Base-by-base conservation (phyloP, 2,113 vertebrate genomes). In the Cyanoderma ruficeps region DNA sequence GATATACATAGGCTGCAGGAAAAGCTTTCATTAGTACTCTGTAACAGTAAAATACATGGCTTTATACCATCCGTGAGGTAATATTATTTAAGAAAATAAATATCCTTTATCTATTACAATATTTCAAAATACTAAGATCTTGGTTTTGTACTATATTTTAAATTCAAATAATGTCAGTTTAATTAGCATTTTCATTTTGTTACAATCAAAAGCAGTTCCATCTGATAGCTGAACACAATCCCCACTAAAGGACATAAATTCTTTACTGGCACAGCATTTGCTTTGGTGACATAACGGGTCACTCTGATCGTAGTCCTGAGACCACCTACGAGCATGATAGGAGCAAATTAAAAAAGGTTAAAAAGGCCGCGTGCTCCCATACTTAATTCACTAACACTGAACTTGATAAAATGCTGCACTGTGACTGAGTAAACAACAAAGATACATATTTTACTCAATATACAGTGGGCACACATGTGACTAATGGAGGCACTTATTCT, bases 401-500 rank as follows among this genome's bases (percentile, higher is more conserved):
- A 61, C 79, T 84, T 87, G 84, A 94, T 69, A 50, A 76, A 95
- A 64, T 76, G 50, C 91, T 61, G n/a, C 44, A 8, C 55, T 64
- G 52, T 59, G 76, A 55, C 79, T 71, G 75, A 47, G 75, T 92
- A 93, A 91, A 91, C 68, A 92, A 37, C 41, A 61, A 35, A 90
- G 89, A 93, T 91, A 90, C 68, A 82, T 86, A 90, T 91, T 97
- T 96, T 89, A 72, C 31, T 89, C 68, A 47, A 30, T 35, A 56
- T 68, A 79, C 33, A 35, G 46, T 47, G 75, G 83, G 37, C 69
- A 7, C 53, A 50, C 33, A 17, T 23, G 72, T 94, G 90, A 94
- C 80, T 96, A 93, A 94, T 94, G 69, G 85, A 76, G 47, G 90
- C 79, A 94, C 83, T 97, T 97, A 92, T 9, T 89, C 85, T 94